These are phyloP conservation scores for Zaprionus africanus DNA, from an alignment of 1,140 invertebrate species.

Conservation along the genomic window DNA sequence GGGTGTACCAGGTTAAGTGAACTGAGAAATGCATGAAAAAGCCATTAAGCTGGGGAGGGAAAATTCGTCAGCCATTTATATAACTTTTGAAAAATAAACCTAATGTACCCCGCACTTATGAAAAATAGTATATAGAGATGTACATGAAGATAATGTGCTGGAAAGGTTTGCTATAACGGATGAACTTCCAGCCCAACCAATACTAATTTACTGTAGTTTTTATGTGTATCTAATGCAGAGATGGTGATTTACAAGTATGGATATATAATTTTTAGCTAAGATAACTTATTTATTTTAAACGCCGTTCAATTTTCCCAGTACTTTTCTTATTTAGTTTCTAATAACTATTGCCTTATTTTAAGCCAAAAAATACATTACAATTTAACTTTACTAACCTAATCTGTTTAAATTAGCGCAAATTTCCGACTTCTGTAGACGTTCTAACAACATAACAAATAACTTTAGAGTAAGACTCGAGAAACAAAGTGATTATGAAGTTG, in stretches of 20 bases:
- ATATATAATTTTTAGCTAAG: not conserved
- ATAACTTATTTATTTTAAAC: not conserved
- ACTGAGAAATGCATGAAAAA: slow-evolving; percentile 34
- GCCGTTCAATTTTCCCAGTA: not conserved
- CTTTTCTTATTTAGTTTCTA: not conserved
- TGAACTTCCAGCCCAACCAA: not conserved
- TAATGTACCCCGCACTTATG: not conserved
- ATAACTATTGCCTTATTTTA: not conserved
- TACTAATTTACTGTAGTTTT: slow-evolving; percentile 1
- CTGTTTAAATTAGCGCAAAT: not conserved
- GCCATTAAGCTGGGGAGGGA: slow-evolving; percentile 19
- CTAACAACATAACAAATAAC: not conserved
- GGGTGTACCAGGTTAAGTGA: slow-evolving; percentile 27
- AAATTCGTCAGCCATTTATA: slow-evolving; percentile 17
- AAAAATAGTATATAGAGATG: not conserved
- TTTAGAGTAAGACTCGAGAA: not conserved
- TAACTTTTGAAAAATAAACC: slow-evolving; percentile 4
- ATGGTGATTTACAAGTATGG: not conserved
- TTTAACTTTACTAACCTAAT: not conserved
- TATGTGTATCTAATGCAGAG: not conserved
- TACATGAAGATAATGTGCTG: not conserved
- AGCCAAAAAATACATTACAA: not conserved
- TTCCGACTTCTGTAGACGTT: not conserved
- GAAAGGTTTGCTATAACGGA: not conserved
- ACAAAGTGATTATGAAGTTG: not conserved